Base-by-base conservation (phyloP, 1,140 invertebrate genomes). In the Drosophila eugracilis region DNA sequence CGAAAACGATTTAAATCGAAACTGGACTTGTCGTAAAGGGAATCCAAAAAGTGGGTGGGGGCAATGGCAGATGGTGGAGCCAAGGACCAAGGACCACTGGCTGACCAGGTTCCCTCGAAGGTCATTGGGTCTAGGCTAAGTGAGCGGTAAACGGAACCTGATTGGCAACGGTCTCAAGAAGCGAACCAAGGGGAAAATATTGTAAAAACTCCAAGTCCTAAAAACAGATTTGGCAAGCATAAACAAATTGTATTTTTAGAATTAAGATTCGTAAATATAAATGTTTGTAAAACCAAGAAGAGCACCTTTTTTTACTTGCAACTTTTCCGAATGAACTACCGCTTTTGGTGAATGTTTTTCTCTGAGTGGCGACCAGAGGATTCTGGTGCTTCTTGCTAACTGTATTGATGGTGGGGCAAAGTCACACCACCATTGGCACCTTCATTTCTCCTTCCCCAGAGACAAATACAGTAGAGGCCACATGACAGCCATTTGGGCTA, bases 401-500 rank as follows among this genome's bases (percentile, higher is more conserved):
- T 52, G 45, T 15, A 52, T 32, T 24, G 21, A n/a, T n/a, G 17
- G 44, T 17, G 34, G 19, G 41, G 10, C 42, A 66, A 67, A 67
- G 60, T 67, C 63, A 42, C 45, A 26, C 45, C 19, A 50, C n/a
- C 44, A 14, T 5, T 41, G 49, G 41, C 60, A 88, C 83, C 83
- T 86, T 86, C 84, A 89, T 86, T 88, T 86, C 78, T 86, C 83
- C 83, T 86, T 85, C 77, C 59, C 44, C 44, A 67, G 28, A 34
- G 3, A 21, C 32, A 22, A n/a, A 26, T 26, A 41, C 12, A 37
- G 24, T 34, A 21, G 15, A 9, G 37, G 24, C 52, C 83, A 88
- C 83, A 83, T 86, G 78, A 83, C 75, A 50, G 50, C 21, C 57
- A 60, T 53, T 44, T 6, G 41, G n/a, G 49, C 14, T 0, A 19